These are phyloP conservation scores for Phaethon lepturus DNA, from an alignment of 2,113 vertebrate species.

Conservation along the genomic window DNA sequence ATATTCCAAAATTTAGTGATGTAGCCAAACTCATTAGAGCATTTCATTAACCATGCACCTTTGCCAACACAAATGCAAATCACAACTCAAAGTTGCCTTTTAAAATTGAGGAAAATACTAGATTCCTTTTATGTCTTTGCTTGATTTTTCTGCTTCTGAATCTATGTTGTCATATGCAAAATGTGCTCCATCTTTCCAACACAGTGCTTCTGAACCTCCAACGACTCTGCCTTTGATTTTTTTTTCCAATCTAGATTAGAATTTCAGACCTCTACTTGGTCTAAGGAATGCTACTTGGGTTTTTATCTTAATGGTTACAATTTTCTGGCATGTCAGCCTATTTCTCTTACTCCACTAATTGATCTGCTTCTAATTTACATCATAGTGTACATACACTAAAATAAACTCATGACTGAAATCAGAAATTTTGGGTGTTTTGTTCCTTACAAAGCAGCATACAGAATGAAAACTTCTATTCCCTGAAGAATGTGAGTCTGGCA, in stretches of 20 bases:
- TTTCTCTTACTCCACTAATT: neutral
- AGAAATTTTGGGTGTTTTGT: neutral
- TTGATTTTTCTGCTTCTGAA: neutral
- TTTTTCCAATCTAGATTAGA: neutral
- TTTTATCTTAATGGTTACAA: neutral
- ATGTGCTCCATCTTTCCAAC: neutral
- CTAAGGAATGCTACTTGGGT: neutral
- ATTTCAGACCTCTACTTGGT: neutral
- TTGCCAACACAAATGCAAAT: neutral
- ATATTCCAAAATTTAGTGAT: neutral
- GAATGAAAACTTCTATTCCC: neutral
- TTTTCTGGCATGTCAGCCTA: neutral
- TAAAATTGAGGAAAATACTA: neutral
- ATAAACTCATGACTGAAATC: neutral
- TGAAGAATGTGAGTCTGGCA: neutral
- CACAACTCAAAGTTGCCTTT: neutral
- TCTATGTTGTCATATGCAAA: neutral
- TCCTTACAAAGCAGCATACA: neutral
- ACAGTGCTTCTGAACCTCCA: neutral
- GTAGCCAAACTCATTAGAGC: neutral
- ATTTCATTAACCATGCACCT: neutral
- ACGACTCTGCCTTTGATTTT: neutral
- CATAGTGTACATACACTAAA: neutral
- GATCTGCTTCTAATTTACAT: neutral
- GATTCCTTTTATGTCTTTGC: neutral